Evolutionary conservation across 2,113 vertebrate species (phyloP).

Genomic region (Apaloderma vittatum): DNA sequence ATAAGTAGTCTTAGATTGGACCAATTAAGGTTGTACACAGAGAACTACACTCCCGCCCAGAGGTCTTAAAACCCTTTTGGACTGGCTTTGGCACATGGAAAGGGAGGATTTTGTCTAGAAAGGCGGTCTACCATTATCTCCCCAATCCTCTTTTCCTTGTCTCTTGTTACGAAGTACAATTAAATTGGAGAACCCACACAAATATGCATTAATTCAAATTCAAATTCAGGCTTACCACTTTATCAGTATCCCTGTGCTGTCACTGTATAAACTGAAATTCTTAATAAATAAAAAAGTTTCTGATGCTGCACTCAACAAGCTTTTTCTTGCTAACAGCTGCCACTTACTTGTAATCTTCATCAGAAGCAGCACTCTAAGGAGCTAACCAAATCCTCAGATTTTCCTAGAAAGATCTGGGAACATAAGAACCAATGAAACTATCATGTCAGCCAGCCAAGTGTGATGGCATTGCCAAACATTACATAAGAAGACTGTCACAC

Average conservation of each 20-base stretch:
- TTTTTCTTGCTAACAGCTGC: background rate
- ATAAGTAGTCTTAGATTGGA: background rate
- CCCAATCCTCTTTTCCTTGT: background rate
- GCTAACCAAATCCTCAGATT: background rate
- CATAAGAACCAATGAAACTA: constrained; percentile 19
- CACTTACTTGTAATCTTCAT: background rate
- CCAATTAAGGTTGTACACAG: background rate
- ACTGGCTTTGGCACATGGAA: background rate
- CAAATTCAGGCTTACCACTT: background rate
- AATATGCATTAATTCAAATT: background rate
- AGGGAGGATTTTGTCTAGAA: background rate
- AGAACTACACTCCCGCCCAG: background rate
- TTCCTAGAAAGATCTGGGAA: constrained; percentile 46
- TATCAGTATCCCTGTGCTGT: background rate
- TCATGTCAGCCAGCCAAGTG: background rate
- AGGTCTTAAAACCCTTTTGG: background rate
- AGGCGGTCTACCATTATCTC: background rate
- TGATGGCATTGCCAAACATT: background rate
- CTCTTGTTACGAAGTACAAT: background rate
- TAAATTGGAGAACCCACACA: accelerated
- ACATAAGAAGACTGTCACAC: background rate
- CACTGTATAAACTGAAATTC: background rate
- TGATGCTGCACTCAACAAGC: background rate
- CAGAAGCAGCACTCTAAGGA: background rate
- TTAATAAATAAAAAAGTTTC: background rate